Evolutionary conservation across 2,888 invertebrate species (phyloP).

Genomic region (Sepioteuthis lessoniana): DNA sequence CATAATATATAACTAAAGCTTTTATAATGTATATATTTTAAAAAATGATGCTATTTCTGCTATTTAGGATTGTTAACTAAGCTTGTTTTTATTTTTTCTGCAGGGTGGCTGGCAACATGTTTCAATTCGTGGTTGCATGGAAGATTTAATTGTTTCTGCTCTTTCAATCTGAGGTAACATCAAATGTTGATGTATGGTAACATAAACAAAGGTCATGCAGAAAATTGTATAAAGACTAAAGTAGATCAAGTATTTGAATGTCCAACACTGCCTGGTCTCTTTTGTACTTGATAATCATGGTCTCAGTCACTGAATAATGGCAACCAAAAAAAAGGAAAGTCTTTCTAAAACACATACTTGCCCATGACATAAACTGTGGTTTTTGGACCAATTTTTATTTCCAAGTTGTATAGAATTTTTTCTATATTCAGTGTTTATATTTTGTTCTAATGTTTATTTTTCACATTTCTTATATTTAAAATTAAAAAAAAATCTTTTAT

Average conservation of each 20-base stretch:
- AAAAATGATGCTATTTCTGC: not conserved
- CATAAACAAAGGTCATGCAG: not conserved
- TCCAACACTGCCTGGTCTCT: not conserved
- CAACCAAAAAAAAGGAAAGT: not conserved
- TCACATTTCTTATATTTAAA: not conserved
- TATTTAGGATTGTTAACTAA: not conserved
- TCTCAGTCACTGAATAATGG: not conserved
- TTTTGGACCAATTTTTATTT: constrained; percentile 8
- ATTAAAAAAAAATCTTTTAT: not conserved
- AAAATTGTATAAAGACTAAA: not conserved
- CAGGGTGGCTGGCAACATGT: constrained; percentile 58
- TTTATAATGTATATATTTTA: too few relatives aligned
- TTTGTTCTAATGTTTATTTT: not conserved
- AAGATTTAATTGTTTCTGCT: constrained; percentile 38
- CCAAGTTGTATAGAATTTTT: not conserved
- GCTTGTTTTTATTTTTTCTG: constrained; percentile 44
- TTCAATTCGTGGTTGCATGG: constrained; percentile 53
- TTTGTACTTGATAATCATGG: not conserved
- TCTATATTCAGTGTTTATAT: constrained; percentile 4
- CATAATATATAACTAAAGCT: too few relatives aligned
- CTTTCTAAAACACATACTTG: not conserved
- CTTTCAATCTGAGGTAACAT: constrained; percentile 34
- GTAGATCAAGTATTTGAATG: not conserved
- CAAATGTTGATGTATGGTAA: not conserved
- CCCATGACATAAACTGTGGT: constrained; percentile 11